These are phyloP conservation scores for Drosophila macrothrix DNA, from an alignment of 2,888 invertebrate species.

Conservation along the genomic window DNA sequence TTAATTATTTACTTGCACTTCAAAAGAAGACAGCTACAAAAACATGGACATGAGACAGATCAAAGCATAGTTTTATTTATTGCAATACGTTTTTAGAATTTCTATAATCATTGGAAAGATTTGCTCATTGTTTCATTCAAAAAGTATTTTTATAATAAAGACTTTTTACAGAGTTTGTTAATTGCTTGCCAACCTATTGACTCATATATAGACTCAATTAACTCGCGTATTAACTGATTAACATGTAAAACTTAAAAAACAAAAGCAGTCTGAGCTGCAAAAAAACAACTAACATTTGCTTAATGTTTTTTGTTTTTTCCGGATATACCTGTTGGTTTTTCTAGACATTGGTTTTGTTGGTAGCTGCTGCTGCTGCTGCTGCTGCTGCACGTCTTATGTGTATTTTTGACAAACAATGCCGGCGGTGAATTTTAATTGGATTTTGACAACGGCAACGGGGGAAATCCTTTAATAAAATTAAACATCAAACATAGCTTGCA, in stretches of 20 bases:
- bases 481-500: conserved; percentile 80
- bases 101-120: not conserved
- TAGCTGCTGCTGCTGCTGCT: not conserved
- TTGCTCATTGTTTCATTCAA: not conserved
- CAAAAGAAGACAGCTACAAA: fast-evolving
- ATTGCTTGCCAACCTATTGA: not conserved
- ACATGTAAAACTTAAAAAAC: not conserved
- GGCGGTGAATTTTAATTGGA: conserved; percentile 83
- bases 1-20: no score
- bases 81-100: not conserved
- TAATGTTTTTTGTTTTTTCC: not conserved
- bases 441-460: conserved; percentile 66
- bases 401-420: conserved; percentile 81
- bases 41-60: not conserved
- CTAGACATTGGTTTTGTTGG: conserved; percentile 29
- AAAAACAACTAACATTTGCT: not conserved
- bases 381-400: conserved; percentile 45
- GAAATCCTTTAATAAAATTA: conserved; percentile 81
- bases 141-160: not conserved
- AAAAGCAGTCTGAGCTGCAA: not conserved
- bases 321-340: conserved; percentile 36
- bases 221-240: not conserved
- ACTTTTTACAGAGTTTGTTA: not conserved
- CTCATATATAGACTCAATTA: not conserved
- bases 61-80: not conserved